Conservation (phyloP, 2,113 vertebrate genomes). For the Serilophus lunatus region DNA sequence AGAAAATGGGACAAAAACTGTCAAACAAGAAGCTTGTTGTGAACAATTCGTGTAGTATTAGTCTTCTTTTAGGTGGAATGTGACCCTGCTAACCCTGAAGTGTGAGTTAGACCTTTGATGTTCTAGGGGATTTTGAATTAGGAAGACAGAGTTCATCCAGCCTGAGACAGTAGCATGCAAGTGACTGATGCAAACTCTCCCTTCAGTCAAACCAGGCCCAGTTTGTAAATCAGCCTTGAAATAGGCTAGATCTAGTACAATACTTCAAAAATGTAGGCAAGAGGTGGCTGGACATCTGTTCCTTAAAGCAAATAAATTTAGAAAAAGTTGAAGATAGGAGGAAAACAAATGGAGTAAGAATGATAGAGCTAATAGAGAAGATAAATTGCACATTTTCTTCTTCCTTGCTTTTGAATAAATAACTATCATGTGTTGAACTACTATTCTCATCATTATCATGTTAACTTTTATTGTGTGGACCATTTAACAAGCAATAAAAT, state of each 20-base stretch:
- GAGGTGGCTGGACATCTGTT: not conserved
- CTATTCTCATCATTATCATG: not conserved
- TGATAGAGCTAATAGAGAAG: not conserved
- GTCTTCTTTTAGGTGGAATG: conserved; percentile 32
- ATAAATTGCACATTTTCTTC: not conserved
- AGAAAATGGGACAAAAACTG: not conserved
- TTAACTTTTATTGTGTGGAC: not conserved
- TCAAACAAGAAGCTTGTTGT: conserved; percentile 14
- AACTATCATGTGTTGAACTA: not conserved
- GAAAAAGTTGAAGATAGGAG: not conserved
- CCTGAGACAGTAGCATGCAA: not conserved
- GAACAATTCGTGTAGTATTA: not conserved
- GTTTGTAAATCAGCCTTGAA: not conserved
- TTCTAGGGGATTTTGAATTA: not conserved
- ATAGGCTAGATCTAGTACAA: not conserved
- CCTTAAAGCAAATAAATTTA: not conserved
- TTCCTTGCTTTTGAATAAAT: not conserved
- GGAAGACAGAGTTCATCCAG: not conserved
- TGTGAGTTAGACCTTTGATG: conserved; percentile 50
- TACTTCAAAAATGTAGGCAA: not conserved
- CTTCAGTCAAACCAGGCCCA: not conserved
- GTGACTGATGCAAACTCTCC: not conserved
- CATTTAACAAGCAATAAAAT: not conserved
- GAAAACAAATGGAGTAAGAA: not conserved
- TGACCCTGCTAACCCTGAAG: conserved; percentile 42